These are phyloP conservation scores for Chorisops tibialis DNA, from an alignment of 2,888 invertebrate species.

Conservation along the genomic window DNA sequence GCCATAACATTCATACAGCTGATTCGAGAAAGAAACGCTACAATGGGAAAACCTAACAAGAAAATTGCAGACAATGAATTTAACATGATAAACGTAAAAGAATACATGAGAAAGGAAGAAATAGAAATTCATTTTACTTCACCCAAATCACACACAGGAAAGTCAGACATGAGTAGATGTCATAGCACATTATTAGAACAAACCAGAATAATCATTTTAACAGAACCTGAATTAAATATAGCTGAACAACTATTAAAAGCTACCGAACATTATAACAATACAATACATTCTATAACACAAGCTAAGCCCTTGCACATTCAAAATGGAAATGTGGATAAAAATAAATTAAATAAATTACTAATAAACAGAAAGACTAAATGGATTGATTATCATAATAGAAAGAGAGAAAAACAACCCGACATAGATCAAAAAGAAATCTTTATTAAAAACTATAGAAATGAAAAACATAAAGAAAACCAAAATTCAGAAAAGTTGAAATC, in stretches of 20 bases:
- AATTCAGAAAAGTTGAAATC: no score
- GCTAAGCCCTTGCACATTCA: neutral
- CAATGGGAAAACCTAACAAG: neutral
- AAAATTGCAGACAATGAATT: slow-evolving; percentile 2
- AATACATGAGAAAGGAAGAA: no score
- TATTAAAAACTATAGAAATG: no score
- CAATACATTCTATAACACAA: neutral
- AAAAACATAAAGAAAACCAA: no score
- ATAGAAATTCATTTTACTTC: no score
- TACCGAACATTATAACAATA: slow-evolving; percentile 1
- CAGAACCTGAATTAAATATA: neutral
- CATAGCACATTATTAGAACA: neutral
- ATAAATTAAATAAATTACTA: neutral
- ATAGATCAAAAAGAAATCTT: neutral
- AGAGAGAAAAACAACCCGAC: neutral
- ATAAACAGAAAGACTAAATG: neutral
- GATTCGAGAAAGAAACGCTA: neutral
- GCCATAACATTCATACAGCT: no score
- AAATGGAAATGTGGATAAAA: neutral
- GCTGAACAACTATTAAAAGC: neutral
- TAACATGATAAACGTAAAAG: neutral
- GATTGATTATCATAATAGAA: neutral
- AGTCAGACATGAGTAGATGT: neutral
- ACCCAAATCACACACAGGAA: slow-evolving; percentile 8
- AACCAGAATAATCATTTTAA: neutral